Evolutionary conservation across 2,113 vertebrate species (phyloP).

Genomic region (Tachysurus fulvidraco): DNA sequence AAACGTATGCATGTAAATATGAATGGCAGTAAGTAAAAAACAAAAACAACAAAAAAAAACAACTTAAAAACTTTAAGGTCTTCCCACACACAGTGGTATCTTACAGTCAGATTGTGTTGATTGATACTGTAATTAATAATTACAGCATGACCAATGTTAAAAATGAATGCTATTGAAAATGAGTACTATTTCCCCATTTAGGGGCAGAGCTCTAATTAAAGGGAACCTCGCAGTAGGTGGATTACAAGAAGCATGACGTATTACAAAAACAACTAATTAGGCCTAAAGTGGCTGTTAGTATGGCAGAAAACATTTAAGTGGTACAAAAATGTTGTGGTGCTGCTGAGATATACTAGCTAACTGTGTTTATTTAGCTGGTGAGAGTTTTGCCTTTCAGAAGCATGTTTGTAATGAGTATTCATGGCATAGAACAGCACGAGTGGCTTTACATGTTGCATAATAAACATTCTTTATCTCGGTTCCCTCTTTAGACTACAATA

Average conservation of each 20-base stretch:
- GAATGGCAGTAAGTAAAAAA: conserved; percentile 30
- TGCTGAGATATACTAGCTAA: background rate
- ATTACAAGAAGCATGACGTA: background rate
- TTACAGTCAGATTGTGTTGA: background rate
- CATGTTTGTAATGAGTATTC: background rate
- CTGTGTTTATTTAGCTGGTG: background rate
- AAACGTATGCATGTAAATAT: conserved; percentile 60
- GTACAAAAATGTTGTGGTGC: too few species aligned
- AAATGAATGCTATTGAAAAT: background rate
- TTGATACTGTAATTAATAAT: background rate
- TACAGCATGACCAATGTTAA: conserved; percentile 13
- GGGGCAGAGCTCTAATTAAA: too few species aligned
- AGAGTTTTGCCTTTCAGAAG: background rate
- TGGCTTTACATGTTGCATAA: background rate
- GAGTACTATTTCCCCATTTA: background rate
- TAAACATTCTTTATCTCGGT: background rate
- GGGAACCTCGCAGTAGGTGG: background rate
- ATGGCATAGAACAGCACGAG: background rate
- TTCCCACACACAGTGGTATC: conserved; percentile 4
- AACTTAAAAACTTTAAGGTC: background rate
- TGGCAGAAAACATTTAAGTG: background rate
- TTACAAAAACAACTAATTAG: background rate
- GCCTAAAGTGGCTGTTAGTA: background rate
- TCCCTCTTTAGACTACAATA: background rate
- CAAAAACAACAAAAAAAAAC: conserved; percentile 20